Conservation (phyloP, 2,888 invertebrate species). For the Hofmannophila pseudospretella region DNA sequence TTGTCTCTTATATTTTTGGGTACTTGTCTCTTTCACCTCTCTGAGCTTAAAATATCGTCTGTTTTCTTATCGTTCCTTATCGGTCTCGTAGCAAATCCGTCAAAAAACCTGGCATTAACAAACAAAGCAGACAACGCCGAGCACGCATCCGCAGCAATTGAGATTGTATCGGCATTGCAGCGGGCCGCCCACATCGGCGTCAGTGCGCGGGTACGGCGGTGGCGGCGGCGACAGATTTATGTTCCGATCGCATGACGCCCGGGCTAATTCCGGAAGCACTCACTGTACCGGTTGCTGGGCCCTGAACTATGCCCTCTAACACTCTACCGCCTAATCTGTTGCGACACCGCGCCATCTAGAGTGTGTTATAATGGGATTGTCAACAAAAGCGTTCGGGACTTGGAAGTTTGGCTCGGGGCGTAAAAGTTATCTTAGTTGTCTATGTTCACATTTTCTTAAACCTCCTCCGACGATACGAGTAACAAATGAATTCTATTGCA, state of each 20-base stretch:
- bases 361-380: conserved; percentile 1
- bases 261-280: conserved; percentile 52
- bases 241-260: conserved; percentile 51
- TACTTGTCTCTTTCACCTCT: too few species aligned
- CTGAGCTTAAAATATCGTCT: too few species aligned
- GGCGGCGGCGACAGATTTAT: conserved; percentile 56
- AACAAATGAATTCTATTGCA: too few species aligned
- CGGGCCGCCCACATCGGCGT: conserved; percentile 31
- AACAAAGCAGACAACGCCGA: not conserved
- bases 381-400: not conserved
- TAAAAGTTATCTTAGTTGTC: too few species aligned
- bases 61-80: too few species aligned
- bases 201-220: conserved; percentile 19
- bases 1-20: too few species aligned
- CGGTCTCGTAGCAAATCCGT: not conserved
- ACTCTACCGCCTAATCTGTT: conserved; percentile 22
- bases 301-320: conserved; percentile 23
- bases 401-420: too few species aligned
- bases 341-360: conserved; percentile 10
- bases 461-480: too few species aligned
- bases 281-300: conserved; percentile 23
- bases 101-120: not conserved
- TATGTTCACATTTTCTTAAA: too few species aligned
- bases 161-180: conserved; percentile 32
- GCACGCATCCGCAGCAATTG: conserved; percentile 23